Percentiles rank a stretch among this genome's conserved stretches.
Conservation (phyloP, 2,797 vertebrate species). For the Trachurus trachurus region DNA sequence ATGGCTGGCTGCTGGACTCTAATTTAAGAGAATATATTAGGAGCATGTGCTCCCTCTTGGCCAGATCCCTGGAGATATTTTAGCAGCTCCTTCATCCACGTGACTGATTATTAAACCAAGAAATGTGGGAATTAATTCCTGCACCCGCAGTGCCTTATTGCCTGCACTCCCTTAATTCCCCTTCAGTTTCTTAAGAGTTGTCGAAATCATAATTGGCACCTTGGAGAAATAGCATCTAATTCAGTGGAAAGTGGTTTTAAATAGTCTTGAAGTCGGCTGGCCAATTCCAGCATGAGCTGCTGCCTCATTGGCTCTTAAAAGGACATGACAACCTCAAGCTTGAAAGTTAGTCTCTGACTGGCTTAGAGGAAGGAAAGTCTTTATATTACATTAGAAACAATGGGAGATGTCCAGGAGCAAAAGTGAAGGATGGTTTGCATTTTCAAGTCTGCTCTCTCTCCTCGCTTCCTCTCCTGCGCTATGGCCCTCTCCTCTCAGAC, state of each 20-base stretch:
- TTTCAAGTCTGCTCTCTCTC: slow-evolving; percentile 50
- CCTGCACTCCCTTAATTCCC: slow-evolving; percentile 43
- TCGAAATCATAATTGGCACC: slow-evolving; percentile 79
- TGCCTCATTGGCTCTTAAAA: slow-evolving; percentile 50
- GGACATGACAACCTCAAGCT: slow-evolving; percentile 42
- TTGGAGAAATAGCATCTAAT: slow-evolving; percentile 72
- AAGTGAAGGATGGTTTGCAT: slow-evolving; percentile 53
- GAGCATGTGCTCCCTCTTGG: slow-evolving; percentile 15
- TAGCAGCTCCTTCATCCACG: slow-evolving; percentile 46
- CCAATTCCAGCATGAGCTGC: slow-evolving; percentile 27
- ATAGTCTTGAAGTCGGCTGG: slow-evolving; percentile 50
- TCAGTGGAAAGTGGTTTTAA: slow-evolving; percentile 69
- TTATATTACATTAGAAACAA: slow-evolving; percentile 51
- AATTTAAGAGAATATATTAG: slow-evolving; percentile 56
- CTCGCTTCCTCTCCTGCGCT: slow-evolving; percentile 48
- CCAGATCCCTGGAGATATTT: slow-evolving; percentile 59
- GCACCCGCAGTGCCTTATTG: slow-evolving; percentile 32
- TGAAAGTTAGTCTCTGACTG: slow-evolving; percentile 52
- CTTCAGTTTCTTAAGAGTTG: slow-evolving; percentile 48
- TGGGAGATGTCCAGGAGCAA: slow-evolving; percentile 46
- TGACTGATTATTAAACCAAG: slow-evolving; percentile 63
- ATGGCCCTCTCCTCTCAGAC: slow-evolving; percentile 41
- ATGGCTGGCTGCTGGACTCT: slow-evolving; percentile 31
- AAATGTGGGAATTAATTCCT: slow-evolving; percentile 53
- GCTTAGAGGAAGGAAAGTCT: slow-evolving; percentile 26